Evolutionary conservation across 2,888 invertebrate genomes (phyloP).

Genomic region (Drosophila maculinotata): DNA sequence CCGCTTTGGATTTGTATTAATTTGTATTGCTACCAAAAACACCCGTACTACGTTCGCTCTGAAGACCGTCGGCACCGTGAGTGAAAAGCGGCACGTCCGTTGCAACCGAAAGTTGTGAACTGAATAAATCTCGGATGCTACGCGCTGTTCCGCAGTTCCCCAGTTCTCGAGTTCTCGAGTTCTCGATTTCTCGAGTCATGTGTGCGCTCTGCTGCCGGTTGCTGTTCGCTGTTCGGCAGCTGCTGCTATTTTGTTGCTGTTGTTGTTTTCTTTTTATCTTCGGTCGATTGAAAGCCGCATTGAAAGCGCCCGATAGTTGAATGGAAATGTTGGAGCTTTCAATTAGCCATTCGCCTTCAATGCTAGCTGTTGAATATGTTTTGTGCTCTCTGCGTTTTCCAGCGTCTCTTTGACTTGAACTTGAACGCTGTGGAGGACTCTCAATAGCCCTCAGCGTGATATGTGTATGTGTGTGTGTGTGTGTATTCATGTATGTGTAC

Average conservation of each 20-base stretch:
- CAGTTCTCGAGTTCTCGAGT: conserved; percentile 1
- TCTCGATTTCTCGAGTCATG: conserved; percentile 43
- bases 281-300: conserved; percentile 48
- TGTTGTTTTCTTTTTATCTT: conserved; percentile 19
- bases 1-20: conserved; percentile 6
- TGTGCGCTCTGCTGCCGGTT: conserved; percentile 38
- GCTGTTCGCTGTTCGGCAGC: conserved; percentile 12
- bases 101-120: conserved; percentile 83
- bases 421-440: conserved; percentile 43
- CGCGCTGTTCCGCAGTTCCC: conserved; percentile 49
- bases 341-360: conserved; percentile 44
- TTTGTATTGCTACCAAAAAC: conserved; percentile 1
- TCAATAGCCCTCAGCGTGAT: conserved; percentile 11
- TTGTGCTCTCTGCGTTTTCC: conserved; percentile 2
- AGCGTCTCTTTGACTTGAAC: conserved; percentile 57
- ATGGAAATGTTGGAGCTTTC: conserved; percentile 49
- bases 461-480: background rate
- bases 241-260: conserved; percentile 12
- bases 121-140: conserved; percentile 82
- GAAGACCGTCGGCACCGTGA: no score
- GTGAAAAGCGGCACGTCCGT: conserved; percentile 78
- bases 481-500: background rate
- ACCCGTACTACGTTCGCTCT: conserved; percentile 1
- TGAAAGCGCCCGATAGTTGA: conserved; percentile 59
- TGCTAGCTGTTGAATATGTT: conserved; percentile 68